phyloP scores from a whole-genome alignment of 2,888 invertebrate genomes.

The Bhutanitis thaidina region DNA sequence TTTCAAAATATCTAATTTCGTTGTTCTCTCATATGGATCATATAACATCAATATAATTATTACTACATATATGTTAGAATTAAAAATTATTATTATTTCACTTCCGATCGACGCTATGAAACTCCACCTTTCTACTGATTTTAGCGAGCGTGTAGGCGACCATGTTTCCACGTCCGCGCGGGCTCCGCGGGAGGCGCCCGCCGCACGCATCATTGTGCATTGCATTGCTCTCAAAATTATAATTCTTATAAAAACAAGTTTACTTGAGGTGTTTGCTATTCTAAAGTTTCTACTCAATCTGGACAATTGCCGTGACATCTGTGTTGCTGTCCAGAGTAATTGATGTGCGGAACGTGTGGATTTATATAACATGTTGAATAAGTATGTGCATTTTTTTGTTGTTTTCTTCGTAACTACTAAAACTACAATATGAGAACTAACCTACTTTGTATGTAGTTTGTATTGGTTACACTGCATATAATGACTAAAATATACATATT shows the following conservation, averaged over 20 bases:
- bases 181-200: slow-evolving; percentile 56
- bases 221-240: slow-evolving; percentile 16
- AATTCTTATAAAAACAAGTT: slow-evolving; percentile 17
- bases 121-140: slow-evolving; percentile 44
- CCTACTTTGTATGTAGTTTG: too few relatives aligned
- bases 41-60: too few relatives aligned
- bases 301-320: slow-evolving; percentile 18
- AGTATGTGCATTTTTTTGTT: neutral
- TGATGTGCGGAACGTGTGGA: slow-evolving; percentile 21
- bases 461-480: too few relatives aligned
- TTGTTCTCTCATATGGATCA: too few relatives aligned
- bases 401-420: neutral
- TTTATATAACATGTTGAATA: slow-evolving; percentile 10
- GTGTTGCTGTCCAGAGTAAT: slow-evolving; percentile 19
- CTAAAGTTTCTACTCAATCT: slow-evolving; percentile 5
- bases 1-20: too few relatives aligned
- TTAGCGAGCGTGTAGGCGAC: slow-evolving; percentile 49
- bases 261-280: slow-evolving; percentile 21
- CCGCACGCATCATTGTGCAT: slow-evolving; percentile 45
- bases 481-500: too few relatives aligned
- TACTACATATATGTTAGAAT: too few relatives aligned
- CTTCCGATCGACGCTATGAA: slow-evolving; percentile 20
- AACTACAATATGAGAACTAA: too few relatives aligned
- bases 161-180: slow-evolving; percentile 62
- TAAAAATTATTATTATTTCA: neutral